phyloP scores from a whole-genome alignment of 2,797 vertebrate species.

The Passerculus sandwichensis region DNA sequence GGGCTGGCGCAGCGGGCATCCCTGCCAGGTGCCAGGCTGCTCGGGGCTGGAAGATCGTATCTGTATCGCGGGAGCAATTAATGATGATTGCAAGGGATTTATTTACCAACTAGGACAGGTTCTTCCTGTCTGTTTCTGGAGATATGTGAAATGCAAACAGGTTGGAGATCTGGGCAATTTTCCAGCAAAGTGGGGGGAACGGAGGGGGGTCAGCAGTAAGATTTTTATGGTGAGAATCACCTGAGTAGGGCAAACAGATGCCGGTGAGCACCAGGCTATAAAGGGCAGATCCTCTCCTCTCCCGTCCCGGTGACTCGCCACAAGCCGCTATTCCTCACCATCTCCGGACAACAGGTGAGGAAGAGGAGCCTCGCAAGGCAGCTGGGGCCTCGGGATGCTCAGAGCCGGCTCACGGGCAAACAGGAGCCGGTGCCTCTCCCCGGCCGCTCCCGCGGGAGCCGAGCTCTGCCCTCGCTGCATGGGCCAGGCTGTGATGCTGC shows the following conservation, averaged over 20 bases:
- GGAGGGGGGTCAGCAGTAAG: neutral
- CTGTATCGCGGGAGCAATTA: neutral
- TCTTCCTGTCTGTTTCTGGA: constrained; percentile 25
- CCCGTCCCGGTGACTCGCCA: rapidly evolving
- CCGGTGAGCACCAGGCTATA: neutral
- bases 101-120: constrained; percentile 63
- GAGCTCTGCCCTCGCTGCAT: neutral
- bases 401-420: neutral
- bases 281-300: neutral
- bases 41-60: neutral
- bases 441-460: neutral
- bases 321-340: neutral
- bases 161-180: neutral
- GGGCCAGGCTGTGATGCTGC: neutral
- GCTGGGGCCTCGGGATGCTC: neutral
- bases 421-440: neutral
- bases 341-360: constrained; percentile 16
- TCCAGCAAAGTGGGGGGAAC: neutral
- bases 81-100: neutral
- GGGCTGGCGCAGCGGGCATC: neutral
- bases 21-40: neutral
- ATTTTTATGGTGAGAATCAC: constrained; percentile 47
- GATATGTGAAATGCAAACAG: neutral
- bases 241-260: constrained; percentile 34
- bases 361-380: neutral